phyloP scores from a whole-genome alignment of 2,797 vertebrate genomes.

The Neosilurus mollespiculum region DNA sequence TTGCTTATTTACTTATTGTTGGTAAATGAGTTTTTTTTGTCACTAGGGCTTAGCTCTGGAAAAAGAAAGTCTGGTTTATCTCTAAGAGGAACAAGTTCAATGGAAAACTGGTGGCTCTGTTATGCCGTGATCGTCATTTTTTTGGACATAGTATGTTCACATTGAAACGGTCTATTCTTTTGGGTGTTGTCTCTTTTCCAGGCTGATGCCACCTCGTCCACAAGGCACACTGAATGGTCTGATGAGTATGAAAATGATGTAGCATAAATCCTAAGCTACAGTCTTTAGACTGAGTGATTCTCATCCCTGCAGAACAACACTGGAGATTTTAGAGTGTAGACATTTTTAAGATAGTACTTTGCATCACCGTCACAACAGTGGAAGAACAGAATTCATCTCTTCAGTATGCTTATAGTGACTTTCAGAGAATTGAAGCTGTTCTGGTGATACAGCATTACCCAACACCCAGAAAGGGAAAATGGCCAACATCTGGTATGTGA shows the following conservation, averaged over 20 bases:
- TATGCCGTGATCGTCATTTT: not conserved
- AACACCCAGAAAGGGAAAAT: not conserved
- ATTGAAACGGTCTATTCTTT: not conserved
- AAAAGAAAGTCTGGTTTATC: not conserved
- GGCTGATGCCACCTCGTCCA: not conserved
- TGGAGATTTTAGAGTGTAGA: not conserved
- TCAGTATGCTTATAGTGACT: not conserved
- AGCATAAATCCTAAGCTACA: not conserved
- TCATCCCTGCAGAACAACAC: not conserved
- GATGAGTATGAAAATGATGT: not conserved
- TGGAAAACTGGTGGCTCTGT: not conserved
- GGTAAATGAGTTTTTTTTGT: not conserved
- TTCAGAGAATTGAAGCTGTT: not conserved
- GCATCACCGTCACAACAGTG: not conserved
- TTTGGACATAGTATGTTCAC: not conserved
- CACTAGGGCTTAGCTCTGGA: not conserved
- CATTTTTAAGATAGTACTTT: no score
- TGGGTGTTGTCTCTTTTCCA: not conserved
- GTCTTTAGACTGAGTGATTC: not conserved
- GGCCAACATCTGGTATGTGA: not conserved
- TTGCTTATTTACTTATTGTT: no score
- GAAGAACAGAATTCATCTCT: not conserved
- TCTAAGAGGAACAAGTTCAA: not conserved
- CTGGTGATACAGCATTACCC: not conserved
- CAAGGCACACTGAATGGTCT: not conserved